phyloP scores from a whole-genome alignment of 2,113 vertebrate species.

The Myocastor coypus region DNA sequence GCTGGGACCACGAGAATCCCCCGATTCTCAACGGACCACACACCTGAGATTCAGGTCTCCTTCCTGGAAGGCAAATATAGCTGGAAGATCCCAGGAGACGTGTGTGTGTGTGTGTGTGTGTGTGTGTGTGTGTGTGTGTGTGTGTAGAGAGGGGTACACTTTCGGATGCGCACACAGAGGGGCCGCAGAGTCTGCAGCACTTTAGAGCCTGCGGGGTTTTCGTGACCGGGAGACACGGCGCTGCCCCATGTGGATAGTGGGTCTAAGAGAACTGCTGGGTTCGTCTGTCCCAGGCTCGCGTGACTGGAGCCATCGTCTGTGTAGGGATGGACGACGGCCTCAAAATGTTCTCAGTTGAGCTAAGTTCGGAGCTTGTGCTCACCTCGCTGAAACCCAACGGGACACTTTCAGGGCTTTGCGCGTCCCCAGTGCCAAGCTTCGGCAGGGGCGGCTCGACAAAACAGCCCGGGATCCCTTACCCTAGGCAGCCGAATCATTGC shows the following conservation, averaged over 20 bases:
- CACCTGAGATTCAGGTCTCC: neutral
- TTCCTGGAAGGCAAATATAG: neutral
- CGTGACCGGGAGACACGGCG: neutral
- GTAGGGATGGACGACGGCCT: neutral
- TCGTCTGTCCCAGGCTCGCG: neutral
- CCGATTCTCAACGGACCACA: neutral
- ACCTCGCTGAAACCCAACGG: neutral
- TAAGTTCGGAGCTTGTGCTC: neutral
- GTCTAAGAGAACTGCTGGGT: accelerated
- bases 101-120: neutral
- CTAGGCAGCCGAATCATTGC: neutral
- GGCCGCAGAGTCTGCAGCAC: neutral
- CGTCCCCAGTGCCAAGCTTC: neutral
- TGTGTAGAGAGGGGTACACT: neutral
- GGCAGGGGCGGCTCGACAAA: neutral
- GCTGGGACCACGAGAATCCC: neutral
- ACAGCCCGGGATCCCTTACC: neutral
- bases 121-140: neutral
- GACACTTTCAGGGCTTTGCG: neutral
- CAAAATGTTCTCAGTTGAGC: neutral
- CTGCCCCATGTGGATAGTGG: neutral
- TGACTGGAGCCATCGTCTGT: neutral
- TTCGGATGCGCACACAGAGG: neutral
- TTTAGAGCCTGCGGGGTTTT: neutral
- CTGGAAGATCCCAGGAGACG: neutral